phyloP scores from a whole-genome alignment of 2,797 vertebrate genomes.

The Hoplostethus atlanticus region DNA sequence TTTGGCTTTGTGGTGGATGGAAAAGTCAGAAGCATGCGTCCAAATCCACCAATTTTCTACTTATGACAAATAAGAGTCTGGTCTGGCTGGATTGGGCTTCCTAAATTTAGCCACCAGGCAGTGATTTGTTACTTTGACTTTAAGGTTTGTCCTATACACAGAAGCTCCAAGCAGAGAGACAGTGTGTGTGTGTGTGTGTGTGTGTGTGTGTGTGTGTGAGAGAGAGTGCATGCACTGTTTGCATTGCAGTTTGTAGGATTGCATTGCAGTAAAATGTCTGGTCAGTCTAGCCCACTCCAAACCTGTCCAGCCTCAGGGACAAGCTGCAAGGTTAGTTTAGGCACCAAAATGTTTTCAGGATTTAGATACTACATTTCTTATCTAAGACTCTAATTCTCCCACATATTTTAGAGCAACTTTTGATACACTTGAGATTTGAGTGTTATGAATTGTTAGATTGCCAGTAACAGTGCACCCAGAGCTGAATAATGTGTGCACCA shows the following conservation, averaged over 20 bases:
- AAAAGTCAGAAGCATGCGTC: constrained; percentile 43
- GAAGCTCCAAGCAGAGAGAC: constrained; percentile 42
- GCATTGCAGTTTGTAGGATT: constrained; percentile 64
- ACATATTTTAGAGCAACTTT: neutral
- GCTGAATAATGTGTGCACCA: neutral
- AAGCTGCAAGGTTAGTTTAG: neutral
- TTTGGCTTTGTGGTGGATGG: constrained; percentile 53
- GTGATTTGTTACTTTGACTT: constrained; percentile 76
- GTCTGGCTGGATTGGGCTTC: constrained; percentile 55
- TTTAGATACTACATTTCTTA: neutral
- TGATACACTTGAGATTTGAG: neutral
- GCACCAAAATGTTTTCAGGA: neutral
- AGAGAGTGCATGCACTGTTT: constrained; percentile 34
- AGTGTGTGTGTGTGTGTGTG: constrained; percentile 25
- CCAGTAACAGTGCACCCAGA: neutral
- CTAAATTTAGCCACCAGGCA: constrained; percentile 65
- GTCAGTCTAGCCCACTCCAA: neutral
- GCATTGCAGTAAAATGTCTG: constrained; percentile 24
- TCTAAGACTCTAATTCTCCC: too few species aligned
- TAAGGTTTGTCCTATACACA: constrained; percentile 66
- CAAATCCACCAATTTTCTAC: constrained; percentile 52
- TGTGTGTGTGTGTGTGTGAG: constrained; percentile 16
- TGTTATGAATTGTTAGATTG: neutral
- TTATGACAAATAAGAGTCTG: constrained; percentile 49
- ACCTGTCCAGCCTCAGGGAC: neutral